Percentiles rank a stretch among this genome's conserved stretches.
Conservation (phyloP, 2,113 vertebrate genomes). For the Diphyllodes magnificus region DNA sequence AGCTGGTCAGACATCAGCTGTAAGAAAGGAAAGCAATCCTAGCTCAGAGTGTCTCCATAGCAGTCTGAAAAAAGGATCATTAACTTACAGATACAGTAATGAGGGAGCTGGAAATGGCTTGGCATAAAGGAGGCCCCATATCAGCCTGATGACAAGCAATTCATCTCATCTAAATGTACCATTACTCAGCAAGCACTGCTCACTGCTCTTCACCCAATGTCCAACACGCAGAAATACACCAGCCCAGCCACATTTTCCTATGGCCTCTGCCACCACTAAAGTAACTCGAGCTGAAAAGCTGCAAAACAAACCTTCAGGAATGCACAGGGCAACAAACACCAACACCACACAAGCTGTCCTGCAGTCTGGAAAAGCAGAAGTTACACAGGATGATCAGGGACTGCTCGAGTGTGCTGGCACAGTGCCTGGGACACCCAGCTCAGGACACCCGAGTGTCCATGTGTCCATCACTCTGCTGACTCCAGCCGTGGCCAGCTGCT, state of each 20-base stretch:
- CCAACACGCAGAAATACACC: background rate
- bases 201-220: background rate
- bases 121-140: background rate
- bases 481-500: background rate
- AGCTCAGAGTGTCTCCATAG: background rate
- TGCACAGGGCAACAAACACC: background rate
- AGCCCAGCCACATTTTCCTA: background rate
- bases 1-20: background rate
- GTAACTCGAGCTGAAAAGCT: background rate
- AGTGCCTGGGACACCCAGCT: background rate
- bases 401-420: fast-evolving
- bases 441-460: fast-evolving
- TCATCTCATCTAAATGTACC: background rate
- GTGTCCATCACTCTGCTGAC: background rate
- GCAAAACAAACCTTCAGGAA: background rate
- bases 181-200: background rate
- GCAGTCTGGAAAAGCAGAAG: background rate
- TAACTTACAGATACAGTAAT: background rate
- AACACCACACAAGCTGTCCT: background rate
- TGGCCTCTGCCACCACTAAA: background rate
- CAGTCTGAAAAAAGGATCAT: background rate
- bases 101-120: background rate
- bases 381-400: background rate
- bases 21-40: background rate
- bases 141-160: background rate